Conservation (phyloP, 2,113 vertebrate species). For the Microtus ochrogaster region DNA sequence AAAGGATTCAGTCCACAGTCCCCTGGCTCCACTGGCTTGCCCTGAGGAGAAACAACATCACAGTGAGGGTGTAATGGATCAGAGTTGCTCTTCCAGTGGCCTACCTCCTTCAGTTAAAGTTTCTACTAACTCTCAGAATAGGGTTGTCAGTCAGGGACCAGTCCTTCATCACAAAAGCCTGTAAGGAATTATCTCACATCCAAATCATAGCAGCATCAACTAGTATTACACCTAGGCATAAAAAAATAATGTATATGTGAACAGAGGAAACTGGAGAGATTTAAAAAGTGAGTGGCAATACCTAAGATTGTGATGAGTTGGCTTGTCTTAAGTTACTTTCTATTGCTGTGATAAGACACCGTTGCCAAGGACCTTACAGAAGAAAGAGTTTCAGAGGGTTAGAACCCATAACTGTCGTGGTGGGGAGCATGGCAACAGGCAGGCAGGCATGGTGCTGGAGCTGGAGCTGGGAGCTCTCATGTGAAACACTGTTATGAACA, state of each 20-base stretch:
- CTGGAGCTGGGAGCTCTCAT: neutral
- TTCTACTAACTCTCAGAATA: neutral
- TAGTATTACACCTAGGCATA: constrained; percentile 6
- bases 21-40: neutral
- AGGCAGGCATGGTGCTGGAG: neutral
- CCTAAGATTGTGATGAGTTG: neutral
- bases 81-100: neutral
- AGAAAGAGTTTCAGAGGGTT: neutral
- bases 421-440: neutral
- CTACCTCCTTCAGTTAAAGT: neutral
- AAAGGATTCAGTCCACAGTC: neutral
- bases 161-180: neutral
- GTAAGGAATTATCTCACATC: neutral
- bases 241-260: constrained; percentile 23
- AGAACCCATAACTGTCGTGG: neutral
- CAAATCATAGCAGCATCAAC: neutral
- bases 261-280: neutral
- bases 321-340: neutral
- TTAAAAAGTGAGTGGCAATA: constrained; percentile 26
- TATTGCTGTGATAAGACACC: neutral
- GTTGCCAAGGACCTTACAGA: neutral
- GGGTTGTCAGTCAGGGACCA: too few relatives aligned
- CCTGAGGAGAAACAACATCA: neutral
- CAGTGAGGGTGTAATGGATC: neutral
- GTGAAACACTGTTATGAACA: neutral